Percentiles rank a stretch among this genome's conserved stretches.
Conservation (phyloP, 2,797 vertebrate species). For the Trichosurus vulpecula region DNA sequence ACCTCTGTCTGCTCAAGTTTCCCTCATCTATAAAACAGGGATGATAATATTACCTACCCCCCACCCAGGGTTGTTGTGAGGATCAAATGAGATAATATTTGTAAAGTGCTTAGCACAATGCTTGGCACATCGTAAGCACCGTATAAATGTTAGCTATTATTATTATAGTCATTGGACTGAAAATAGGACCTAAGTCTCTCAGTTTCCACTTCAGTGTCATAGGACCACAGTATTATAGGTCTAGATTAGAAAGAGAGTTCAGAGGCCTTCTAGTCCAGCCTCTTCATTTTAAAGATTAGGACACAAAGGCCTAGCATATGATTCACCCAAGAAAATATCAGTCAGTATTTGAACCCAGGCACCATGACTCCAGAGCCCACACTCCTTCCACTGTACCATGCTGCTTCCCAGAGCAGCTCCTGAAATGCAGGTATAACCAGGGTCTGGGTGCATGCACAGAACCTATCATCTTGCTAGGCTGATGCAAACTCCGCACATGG, state of each 20-base stretch:
- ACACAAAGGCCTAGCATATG: neutral
- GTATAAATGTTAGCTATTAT: neutral
- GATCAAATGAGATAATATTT: neutral
- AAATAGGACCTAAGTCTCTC: neutral
- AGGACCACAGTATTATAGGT: neutral
- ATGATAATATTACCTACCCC: neutral
- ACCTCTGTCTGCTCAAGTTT: neutral
- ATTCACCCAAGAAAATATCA: neutral
- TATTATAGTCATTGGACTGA: neutral
- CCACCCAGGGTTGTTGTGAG: too few species aligned
- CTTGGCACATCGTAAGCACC: neutral
- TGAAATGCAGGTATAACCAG: neutral
- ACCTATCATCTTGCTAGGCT: neutral
- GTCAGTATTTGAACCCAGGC: neutral
- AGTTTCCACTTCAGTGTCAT: neutral
- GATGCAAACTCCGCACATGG: neutral
- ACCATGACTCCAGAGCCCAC: neutral
- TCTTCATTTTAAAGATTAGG: neutral
- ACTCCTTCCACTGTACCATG: neutral
- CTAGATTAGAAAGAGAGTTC: neutral
- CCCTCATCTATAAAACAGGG: neutral
- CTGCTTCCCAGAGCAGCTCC: neutral
- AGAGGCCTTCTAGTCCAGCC: neutral
- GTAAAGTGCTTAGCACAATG: neutral
- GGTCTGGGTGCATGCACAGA: neutral